Base-by-base conservation (phyloP, 2,797 vertebrate species). In the Paratrypauchen microcephalus region DNA sequence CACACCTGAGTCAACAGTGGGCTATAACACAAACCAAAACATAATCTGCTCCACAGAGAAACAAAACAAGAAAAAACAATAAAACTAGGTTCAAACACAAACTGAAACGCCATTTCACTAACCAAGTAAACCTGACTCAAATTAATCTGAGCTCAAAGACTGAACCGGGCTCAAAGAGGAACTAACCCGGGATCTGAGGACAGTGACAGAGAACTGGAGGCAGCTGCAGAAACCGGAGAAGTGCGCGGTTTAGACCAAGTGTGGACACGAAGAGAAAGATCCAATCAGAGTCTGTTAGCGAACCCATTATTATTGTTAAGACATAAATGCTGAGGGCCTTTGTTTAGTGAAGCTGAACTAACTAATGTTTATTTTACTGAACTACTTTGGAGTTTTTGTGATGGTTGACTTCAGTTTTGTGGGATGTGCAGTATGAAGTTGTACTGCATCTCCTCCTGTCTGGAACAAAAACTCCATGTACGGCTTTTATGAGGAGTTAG, bases 191-290 rank as follows among this genome's bases (percentile, higher is more conserved):
- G 11, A 13, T 56, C 54, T 28, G 56, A 58, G 24, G 56, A 58
- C 56, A 58, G 32, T 41, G 60, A 62, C n/a, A 45, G 60, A 62
- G 60, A 13, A 45, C 16, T 21, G 0, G n/a, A 11, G 36, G 60
- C 60, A 62, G 60, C 60, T 62, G 60, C 36, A 45, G 60, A 62
- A 62, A 62, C 60, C 60, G 21, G 59, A 61, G 59, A 61, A 60
- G 28, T 19, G 1, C 30, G 28, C 6, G 18, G 32, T 21, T 45
- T 62, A 24, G n/a, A 23, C 36, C 24, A 13, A 62, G 60, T 45
- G 60, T 24, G 60, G 60, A 62, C 60, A 36, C 41, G 13, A n/a
- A 8, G 28, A 36, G 60, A 62, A 39, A 62, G 60, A 62, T 62
- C 60, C 36, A 62, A 41, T 62, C 60, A 45, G 11, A 6, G 60